Percentiles rank a stretch among this genome's conserved stretches.
Evolutionary conservation across 2,113 vertebrate genomes (phyloP).

Genomic region (Nannobrachium achirus): DNA sequence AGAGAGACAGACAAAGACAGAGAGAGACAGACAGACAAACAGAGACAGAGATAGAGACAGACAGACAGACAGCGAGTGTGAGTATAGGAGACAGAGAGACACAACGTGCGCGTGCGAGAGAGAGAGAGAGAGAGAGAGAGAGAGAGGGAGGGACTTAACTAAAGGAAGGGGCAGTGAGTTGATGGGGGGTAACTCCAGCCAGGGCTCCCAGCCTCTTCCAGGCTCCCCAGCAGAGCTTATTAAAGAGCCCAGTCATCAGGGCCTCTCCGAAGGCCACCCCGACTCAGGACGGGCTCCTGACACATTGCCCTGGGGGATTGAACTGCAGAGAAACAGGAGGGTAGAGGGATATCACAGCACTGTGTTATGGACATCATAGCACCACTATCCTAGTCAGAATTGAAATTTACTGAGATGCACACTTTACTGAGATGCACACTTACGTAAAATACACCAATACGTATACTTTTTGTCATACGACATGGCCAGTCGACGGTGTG

Average conservation of each 20-base stretch:
- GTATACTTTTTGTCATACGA: too few relatives aligned
- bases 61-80: neutral
- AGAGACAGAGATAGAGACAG: too few relatives aligned
- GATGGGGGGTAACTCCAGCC: slow-evolving; percentile 68
- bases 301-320: slow-evolving; percentile 53
- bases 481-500: too few relatives aligned
- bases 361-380: too few relatives aligned
- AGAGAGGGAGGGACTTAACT: neutral
- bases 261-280: slow-evolving; percentile 41
- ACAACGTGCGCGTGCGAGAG: too few relatives aligned
- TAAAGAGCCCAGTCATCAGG: slow-evolving; percentile 66
- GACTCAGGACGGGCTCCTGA: slow-evolving; percentile 51
- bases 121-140: slow-evolving; percentile 12
- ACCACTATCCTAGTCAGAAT: too few relatives aligned
- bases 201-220: slow-evolving; percentile 76
- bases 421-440: too few relatives aligned
- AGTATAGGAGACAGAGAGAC: too few relatives aligned
- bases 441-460: too few relatives aligned
- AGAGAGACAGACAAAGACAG: too few relatives aligned
- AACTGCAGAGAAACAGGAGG: slow-evolving; percentile 56
- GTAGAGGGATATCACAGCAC: slow-evolving; percentile 29
- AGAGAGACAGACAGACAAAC: too few relatives aligned
- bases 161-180: slow-evolving; percentile 50
- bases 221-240: slow-evolving; percentile 67
- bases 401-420: too few relatives aligned